Base-by-base conservation (phyloP, 2,888 invertebrate species). In the Euzophera pinguis region DNA sequence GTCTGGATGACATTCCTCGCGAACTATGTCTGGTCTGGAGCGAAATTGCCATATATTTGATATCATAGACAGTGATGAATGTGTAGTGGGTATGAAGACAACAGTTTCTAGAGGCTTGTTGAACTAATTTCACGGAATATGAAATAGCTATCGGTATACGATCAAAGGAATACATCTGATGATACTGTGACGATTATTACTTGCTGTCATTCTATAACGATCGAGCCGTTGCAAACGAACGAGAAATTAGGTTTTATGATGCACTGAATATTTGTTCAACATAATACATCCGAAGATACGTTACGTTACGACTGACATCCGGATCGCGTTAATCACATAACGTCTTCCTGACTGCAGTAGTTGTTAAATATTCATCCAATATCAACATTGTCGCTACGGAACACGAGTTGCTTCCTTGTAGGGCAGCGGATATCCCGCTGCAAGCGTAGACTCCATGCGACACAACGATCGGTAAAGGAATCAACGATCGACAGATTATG, bases 261-360 rank as follows among this genome's bases (percentile, higher is more conserved):
- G n/a, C n/a, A n/a, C n/a, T n/a, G n/a, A n/a, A n/a, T n/a, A n/a
- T n/a, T n/a, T n/a, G n/a, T n/a, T n/a, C n/a, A 32, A 32, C 32
- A 3, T 3, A 32, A 4, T 7, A 7, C 16, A 16, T 9, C 16
- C 38, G 8, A 37, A 39, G 39, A 39, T 39, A 16, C 16, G 16
- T 38, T 38, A 6, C 3, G 13, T 39, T 39, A 39, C 16, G 39
- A 16, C 16, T 13, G 38, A n/a, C 13, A 9, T 32, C 14, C n/a
- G 39, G 3, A 14, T 16, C 8, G 16, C 9, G n/a, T 14, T 45
- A 47, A 47, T 45, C 45, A 48, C 22, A 50, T 29, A 34, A 39
- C 35, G 52, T 47, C 37, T 55, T 55, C 55, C 52, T 41, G 55
- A 14, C 9, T 45, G 42, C n/a, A 27, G 16, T 14, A 16, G 32